Evolutionary conservation across 2,113 vertebrate genomes (phyloP), one percentile per base, ranked within the genome.

Genomic region (Actenoides lindsayi): DNA sequence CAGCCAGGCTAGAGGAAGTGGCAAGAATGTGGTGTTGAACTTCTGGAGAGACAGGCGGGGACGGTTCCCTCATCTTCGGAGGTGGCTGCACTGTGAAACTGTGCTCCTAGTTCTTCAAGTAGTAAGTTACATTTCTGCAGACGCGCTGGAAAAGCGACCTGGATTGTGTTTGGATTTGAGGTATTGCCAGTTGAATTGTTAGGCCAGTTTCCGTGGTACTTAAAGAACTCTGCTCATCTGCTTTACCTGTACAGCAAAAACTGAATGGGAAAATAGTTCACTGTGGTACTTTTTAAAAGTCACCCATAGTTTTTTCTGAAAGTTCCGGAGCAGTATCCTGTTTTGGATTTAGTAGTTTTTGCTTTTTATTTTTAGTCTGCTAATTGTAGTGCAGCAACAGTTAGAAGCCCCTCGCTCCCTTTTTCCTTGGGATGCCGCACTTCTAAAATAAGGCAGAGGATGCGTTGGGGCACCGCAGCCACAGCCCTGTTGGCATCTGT

Each of bases 1-100:
- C 54, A 67, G 20, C 37, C n/a, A 77, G 68, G 11, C 31, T 30
- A 46, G 92, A 83, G 94, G 92, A 95, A 96, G 86, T 83, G 75
- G 70, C n/a, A 84, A 63, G 88, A 87, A 60, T 0, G 0, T 24
- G 10, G 12, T 63, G 44, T 23, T 90, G 82, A 90, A 86, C 79
- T 87, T 82, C 9, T 69, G 60, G 53, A 82, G 39, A 62, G 30
- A 30, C 62, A 60, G 59, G 19, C 3, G 0, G 50, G 28, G 50
- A 69, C 2, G 1, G 13, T 83, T 88, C 75, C 67, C 82, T 82
- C 12, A 18, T 73, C 2, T 4, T 51, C 2, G 2, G 27, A 1
- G 1, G 53, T 75, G n/a, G 24, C 63, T 83, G 33, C 19, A 17
- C 33, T 56, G n/a, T 68, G 30, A 56, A 64, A 51, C n/a, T 59